Evolutionary conservation across 2,888 invertebrate genomes (phyloP).

Genomic region (Watsonalla binaria): DNA sequence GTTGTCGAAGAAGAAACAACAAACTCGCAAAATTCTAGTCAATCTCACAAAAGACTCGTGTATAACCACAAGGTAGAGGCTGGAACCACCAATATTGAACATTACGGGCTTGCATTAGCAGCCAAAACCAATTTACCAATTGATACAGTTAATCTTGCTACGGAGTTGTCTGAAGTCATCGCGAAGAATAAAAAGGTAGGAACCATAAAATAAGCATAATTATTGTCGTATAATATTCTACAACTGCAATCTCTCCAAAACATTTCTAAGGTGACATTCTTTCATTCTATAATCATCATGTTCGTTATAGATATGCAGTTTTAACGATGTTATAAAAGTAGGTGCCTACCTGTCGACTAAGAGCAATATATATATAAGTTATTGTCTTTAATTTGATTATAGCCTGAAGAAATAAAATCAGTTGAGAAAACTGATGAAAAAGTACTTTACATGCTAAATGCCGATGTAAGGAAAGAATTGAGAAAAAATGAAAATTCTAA

Average conservation of each 20-base stretch:
- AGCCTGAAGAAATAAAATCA: slow-evolving; percentile 45
- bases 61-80: slow-evolving; percentile 81
- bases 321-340: too few relatives aligned
- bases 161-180: slow-evolving; percentile 64
- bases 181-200: slow-evolving; percentile 49
- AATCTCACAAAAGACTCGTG: slow-evolving; percentile 57
- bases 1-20: slow-evolving; percentile 51
- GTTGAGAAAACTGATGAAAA: slow-evolving; percentile 37
- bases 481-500: slow-evolving; percentile 36
- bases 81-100: slow-evolving; percentile 79
- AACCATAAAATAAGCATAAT: background rate
- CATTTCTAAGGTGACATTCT: background rate
- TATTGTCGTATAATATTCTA: background rate
- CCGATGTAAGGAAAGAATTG: slow-evolving; percentile 45
- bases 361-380: too few relatives aligned
- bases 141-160: slow-evolving; percentile 73
- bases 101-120: slow-evolving; percentile 84
- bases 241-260: background rate
- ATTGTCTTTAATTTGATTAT: too few relatives aligned
- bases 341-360: too few relatives aligned
- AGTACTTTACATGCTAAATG: slow-evolving; percentile 53
- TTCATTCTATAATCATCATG: too few relatives aligned
- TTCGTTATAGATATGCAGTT: too few relatives aligned
- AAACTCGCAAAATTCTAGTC: slow-evolving; percentile 26
- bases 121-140: slow-evolving; percentile 79